Percentiles rank a stretch among this genome's conserved stretches.
These are phyloP conservation scores for Sarcophaga variegata DNA, from an alignment of 2,888 invertebrate genomes.

Conservation along the genomic window DNA sequence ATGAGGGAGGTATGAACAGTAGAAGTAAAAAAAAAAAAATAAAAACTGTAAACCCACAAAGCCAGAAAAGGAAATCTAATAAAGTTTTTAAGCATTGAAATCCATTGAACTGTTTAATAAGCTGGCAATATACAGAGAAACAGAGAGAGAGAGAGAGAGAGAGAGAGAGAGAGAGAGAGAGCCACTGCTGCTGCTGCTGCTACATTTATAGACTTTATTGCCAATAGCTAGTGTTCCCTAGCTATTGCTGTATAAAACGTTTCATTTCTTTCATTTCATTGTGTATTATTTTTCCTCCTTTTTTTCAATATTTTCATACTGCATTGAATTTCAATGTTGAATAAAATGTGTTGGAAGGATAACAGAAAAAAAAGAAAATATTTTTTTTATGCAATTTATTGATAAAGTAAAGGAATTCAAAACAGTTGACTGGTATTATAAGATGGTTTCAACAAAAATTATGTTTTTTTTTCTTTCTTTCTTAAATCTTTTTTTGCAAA, in stretches of 20 bases:
- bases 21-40: not conserved
- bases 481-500: no score
- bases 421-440: slow-evolving; percentile 43
- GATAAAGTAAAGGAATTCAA: slow-evolving; percentile 55
- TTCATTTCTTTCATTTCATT: slow-evolving; percentile 9
- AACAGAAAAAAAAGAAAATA: slow-evolving; percentile 15
- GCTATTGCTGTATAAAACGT: slow-evolving; percentile 37
- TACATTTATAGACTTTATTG: not conserved
- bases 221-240: no score
- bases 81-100: slow-evolving; percentile 66
- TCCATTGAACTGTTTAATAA: slow-evolving; percentile 67
- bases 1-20: not conserved
- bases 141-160: not conserved
- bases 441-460: not conserved
- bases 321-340: slow-evolving; percentile 60
- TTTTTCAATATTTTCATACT: slow-evolving; percentile 10
- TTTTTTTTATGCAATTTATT: slow-evolving; percentile 62
- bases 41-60: slow-evolving; percentile 48
- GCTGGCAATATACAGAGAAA: slow-evolving; percentile 55
- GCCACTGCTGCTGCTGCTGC: no score
- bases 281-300: not conserved
- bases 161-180: no score
- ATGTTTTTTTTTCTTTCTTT: no score
- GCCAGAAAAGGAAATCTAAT: slow-evolving; percentile 66
- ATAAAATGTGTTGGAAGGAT: not conserved